Evolutionary conservation across 2,888 invertebrate genomes (phyloP).

Genomic region (Sphaeridia pumilis): DNA sequence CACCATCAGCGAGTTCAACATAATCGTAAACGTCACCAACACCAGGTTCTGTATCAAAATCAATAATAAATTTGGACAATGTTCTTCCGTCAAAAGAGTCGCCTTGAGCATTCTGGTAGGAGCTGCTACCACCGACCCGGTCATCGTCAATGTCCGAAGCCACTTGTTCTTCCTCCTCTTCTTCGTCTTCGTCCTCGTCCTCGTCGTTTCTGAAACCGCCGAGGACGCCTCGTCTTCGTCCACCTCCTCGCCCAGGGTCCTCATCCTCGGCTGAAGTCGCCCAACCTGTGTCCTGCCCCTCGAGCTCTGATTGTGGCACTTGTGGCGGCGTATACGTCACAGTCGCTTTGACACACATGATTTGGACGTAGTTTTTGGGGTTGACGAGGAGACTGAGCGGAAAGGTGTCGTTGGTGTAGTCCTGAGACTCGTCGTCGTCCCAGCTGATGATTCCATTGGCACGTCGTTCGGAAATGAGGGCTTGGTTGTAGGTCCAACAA

Average conservation of each 20-base stretch:
- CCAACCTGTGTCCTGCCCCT: too few relatives aligned
- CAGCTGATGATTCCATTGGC: neutral
- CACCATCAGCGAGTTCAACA: conserved; percentile 1
- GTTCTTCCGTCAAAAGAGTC: conserved; percentile 1
- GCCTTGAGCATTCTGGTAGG: neutral
- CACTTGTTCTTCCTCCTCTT: neutral
- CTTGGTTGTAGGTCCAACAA: conserved; percentile 32
- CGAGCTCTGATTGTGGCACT: too few relatives aligned
- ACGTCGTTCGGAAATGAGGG: conserved; percentile 15
- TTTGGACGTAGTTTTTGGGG: neutral
- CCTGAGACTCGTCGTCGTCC: neutral
- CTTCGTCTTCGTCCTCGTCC: neutral
- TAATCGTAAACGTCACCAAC: conserved; percentile 1
- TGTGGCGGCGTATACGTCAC: neutral
- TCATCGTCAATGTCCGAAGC: neutral
- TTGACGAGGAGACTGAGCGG: neutral
- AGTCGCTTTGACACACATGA: neutral
- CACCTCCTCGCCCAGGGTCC: too few relatives aligned
- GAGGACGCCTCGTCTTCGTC: too few relatives aligned
- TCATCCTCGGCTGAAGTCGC: neutral
- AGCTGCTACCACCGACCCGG: neutral
- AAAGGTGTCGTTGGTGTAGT: conserved; percentile 6
- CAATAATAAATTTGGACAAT: conserved; percentile 3
- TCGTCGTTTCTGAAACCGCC: too few relatives aligned
- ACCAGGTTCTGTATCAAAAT: conserved; percentile 3